Evolutionary conservation across 2,888 invertebrate genomes (phyloP), one percentile per base, ranked within the genome.

Genomic region (Epistrophe eligans): DNA sequence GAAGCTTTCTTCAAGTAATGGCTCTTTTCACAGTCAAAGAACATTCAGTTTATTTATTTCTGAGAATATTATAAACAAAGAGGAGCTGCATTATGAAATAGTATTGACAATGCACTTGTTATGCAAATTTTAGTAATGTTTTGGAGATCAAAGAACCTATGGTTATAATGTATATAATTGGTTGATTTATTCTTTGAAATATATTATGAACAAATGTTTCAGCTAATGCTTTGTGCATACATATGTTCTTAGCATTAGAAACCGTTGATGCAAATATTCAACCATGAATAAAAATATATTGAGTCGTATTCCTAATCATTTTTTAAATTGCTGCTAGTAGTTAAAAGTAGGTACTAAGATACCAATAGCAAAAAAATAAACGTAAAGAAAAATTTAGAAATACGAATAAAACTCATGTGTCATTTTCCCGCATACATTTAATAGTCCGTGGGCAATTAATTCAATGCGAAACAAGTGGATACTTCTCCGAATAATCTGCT

Each of bases 81-180:
- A 32, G 6, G 17, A 66, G 2, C 3, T 6, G 48, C 10, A 62
- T 35, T 43, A 15, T 38, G 48, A 7, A 28, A 11, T 52, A 50
- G 38, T 79, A 71, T 84, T 79, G 43, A 76, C 79, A 71, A 24
- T 84, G 74, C 79, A 79, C 70, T 84, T 24, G 74, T 71, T 70
- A 79, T 62, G 67, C 45, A 79, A 45, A 77, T 57, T 35, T 19
- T n/a, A 43, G 17, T 35, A n/a, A 43, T 24, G 24, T 28, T 17
- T 40, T 10, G 19, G 8, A 17, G 32, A 58, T 32, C 57, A 35
- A 10, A 57, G 32, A 43, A 15, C 43, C 43, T 43, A 35, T 0
- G 6, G 7, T 4, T 4, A 40, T 4, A n/a, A n/a, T n/a, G n/a
- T 24, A 24, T 24, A 2, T 4, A 2, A 52, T 52, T 28, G 38